Percentiles rank a stretch among this genome's conserved stretches.
These are phyloP conservation scores for Antedon mediterranea DNA, from an alignment of 53 echinoderm and acorn worm genomes.

Conservation along the genomic window DNA sequence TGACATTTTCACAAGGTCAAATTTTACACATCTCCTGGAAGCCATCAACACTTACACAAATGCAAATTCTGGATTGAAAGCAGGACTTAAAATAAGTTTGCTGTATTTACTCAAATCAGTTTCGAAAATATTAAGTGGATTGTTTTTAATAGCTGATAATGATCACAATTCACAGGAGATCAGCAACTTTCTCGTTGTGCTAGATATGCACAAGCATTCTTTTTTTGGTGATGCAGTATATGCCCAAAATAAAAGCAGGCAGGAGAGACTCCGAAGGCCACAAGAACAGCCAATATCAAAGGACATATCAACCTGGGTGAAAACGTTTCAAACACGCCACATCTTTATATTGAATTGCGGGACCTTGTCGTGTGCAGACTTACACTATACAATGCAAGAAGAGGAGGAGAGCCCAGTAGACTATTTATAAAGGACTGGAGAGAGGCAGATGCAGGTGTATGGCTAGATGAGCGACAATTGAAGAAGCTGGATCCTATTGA, in stretches of 20 bases:
- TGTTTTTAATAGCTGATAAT: slow-evolving; percentile 13
- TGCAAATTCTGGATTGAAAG: background rate
- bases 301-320: no score
- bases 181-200: slow-evolving; percentile 4
- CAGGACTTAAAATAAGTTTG: no score
- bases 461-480: no score
- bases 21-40: slow-evolving; percentile 17
- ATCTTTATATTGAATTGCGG: slow-evolving; percentile 23
- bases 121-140: slow-evolving; percentile 19
- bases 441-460: no score
- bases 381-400: no score
- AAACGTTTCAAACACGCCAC: no score
- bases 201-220: slow-evolving; percentile 10
- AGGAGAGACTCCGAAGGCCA: slow-evolving; percentile 8
- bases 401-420: slow-evolving; percentile 36
- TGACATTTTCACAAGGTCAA: slow-evolving; percentile 11
- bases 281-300: slow-evolving; percentile 2
- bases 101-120: slow-evolving; percentile 14
- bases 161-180: slow-evolving; percentile 9
- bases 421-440: no score
- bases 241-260: background rate
- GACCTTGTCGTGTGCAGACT: no score
- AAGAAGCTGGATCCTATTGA: no score
- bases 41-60: slow-evolving; percentile 17
- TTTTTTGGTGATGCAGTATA: slow-evolving; percentile 28